Evolutionary conservation across 2,888 invertebrate genomes (phyloP).

Genomic region (Zaprionus bogoriensis): DNA sequence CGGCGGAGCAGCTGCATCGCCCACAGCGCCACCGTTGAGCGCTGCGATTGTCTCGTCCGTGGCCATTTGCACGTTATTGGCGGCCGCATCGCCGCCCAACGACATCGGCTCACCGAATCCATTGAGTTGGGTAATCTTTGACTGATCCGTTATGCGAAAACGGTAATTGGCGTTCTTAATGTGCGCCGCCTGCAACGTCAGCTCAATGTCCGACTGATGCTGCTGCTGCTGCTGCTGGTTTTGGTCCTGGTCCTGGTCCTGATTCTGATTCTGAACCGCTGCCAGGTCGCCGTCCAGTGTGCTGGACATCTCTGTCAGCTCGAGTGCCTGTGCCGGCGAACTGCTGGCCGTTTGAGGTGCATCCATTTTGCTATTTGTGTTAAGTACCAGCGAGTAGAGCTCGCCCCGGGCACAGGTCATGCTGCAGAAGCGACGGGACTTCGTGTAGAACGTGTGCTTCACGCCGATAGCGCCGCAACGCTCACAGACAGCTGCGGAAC

Average conservation of each 20-base stretch:
- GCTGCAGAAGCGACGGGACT: slow-evolving; percentile 91
- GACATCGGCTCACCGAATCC: slow-evolving; percentile 79
- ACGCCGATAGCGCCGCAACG: slow-evolving; percentile 93
- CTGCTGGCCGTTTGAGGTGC: slow-evolving; percentile 37
- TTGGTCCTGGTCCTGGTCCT: slow-evolving; percentile 13
- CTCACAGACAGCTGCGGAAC: slow-evolving; percentile 88
- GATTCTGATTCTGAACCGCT: slow-evolving; percentile 31
- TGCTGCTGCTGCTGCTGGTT: slow-evolving; percentile 46
- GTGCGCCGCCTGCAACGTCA: slow-evolving; percentile 81
- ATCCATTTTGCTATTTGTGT: slow-evolving; percentile 80
- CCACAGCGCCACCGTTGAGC: slow-evolving; percentile 56
- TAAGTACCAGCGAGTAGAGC: slow-evolving; percentile 81
- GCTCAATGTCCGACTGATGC: slow-evolving; percentile 80
- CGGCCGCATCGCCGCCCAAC: slow-evolving; percentile 64
- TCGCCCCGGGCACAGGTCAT: slow-evolving; percentile 89
- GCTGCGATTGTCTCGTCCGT: slow-evolving; percentile 67
- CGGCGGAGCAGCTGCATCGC: slow-evolving; percentile 56
- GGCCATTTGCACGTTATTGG: slow-evolving; percentile 65
- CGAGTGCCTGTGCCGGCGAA: slow-evolving; percentile 41
- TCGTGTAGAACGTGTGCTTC: slow-evolving; percentile 93
- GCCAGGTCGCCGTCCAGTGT: slow-evolving; percentile 9
- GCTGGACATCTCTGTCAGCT: slow-evolving; percentile 36
- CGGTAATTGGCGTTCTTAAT: slow-evolving; percentile 82
- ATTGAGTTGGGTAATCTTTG: slow-evolving; percentile 80
- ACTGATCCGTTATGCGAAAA: slow-evolving; percentile 82